phyloP scores from a whole-genome alignment of 92 coral and sea anemone species.

The Galaxea fascicularis region DNA sequence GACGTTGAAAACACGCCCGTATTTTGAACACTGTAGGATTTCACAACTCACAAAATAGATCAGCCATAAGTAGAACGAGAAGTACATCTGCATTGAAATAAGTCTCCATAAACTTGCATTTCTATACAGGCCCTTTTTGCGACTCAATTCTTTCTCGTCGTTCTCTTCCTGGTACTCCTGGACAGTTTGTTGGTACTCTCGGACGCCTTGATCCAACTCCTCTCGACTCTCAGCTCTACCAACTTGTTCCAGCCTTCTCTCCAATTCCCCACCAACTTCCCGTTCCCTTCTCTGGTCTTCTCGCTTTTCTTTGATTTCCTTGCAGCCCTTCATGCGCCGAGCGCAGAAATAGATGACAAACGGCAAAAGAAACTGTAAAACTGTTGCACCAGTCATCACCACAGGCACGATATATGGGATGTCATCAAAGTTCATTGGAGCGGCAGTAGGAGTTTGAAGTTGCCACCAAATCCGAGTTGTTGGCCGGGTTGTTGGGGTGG shows the following conservation, averaged over 20 bases:
- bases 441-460: neutral
- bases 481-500: neutral
- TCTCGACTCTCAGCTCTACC: slow-evolving; percentile 69
- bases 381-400: slow-evolving; percentile 54
- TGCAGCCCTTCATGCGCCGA: slow-evolving; percentile 43
- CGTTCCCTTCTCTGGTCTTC: slow-evolving; percentile 62
- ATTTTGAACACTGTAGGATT: slow-evolving; percentile 54
- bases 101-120: slow-evolving; percentile 66
- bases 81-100: slow-evolving; percentile 68
- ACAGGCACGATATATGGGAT: slow-evolving; percentile 64
- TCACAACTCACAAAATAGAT: slow-evolving; percentile 64
- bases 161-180: slow-evolving; percentile 52
- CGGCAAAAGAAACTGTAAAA: slow-evolving; percentile 66
- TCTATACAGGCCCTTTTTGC: slow-evolving; percentile 70
- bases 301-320: slow-evolving; percentile 50
- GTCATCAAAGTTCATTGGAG: slow-evolving; percentile 72
- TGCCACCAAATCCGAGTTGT: slow-evolving; percentile 16
- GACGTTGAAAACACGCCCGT: slow-evolving; percentile 57
- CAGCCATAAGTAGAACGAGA: slow-evolving; percentile 79
- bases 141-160: slow-evolving; percentile 61
- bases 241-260: slow-evolving; percentile 60
- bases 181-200: slow-evolving; percentile 65
- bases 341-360: slow-evolving; percentile 56
- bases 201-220: slow-evolving; percentile 70
- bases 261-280: slow-evolving; percentile 58